phyloP scores from a whole-genome alignment of 2,797 vertebrate species.

The Morus bassanus region DNA sequence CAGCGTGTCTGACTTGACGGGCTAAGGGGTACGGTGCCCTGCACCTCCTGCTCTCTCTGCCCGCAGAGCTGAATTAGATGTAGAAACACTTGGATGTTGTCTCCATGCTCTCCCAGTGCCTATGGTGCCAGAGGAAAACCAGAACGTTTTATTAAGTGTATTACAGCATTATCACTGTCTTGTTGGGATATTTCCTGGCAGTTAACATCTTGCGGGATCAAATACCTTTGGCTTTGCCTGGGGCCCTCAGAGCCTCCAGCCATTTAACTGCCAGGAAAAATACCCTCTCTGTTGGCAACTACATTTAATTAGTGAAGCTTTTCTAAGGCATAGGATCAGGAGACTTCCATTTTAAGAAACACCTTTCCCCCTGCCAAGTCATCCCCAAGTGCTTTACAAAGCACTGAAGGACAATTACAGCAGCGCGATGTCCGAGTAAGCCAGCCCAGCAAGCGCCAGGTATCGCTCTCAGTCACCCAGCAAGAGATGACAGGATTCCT shows the following conservation, averaged over 20 bases:
- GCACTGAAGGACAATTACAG: background rate
- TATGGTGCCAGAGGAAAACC: background rate
- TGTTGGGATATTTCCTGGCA: conserved; percentile 37
- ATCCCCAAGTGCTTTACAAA: background rate
- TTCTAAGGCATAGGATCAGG: background rate
- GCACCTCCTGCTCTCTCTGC: background rate
- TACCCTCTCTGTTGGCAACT: background rate
- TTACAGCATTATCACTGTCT: background rate
- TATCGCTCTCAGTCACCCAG: background rate
- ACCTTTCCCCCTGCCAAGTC: conserved; percentile 11
- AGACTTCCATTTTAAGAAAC: background rate
- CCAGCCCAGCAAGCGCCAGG: background rate
- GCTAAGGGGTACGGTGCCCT: background rate
- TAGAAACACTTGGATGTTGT: background rate
- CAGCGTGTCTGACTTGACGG: accelerated
- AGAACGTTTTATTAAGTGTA: background rate
- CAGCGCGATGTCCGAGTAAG: accelerated
- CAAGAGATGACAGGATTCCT: background rate
- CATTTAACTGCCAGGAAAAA: conserved; percentile 26
- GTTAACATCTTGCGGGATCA: conserved; percentile 15
- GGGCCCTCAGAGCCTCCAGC: conserved; percentile 2
- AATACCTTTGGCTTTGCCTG: conserved; percentile 28
- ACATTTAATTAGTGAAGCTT: conserved; percentile 25
- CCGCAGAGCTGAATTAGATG: accelerated
- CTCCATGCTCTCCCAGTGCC: background rate